Evolutionary conservation across 1,140 invertebrate species (phyloP).

Genomic region (Apis cerana): DNA sequence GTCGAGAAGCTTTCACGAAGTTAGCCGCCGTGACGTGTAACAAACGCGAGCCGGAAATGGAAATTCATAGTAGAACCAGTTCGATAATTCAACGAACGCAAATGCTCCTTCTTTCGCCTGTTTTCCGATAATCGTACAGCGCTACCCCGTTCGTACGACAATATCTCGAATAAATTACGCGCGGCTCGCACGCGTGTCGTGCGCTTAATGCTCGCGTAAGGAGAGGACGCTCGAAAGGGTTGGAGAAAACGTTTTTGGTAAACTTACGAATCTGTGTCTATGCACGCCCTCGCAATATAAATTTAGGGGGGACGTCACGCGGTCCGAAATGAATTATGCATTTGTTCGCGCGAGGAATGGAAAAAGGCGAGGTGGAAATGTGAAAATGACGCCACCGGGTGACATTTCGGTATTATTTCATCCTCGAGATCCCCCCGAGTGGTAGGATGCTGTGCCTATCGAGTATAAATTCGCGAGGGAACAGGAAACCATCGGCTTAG

Average conservation of each 20-base stretch:
- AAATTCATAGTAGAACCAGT: conserved; percentile 9
- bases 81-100: neutral
- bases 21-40: neutral
- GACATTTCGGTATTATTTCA: neutral
- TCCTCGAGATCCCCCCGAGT: neutral
- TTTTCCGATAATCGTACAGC: conserved; percentile 10
- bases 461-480: no score
- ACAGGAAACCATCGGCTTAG: no score
- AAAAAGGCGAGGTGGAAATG: neutral
- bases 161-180: conserved; percentile 16
- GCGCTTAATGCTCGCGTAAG: neutral
- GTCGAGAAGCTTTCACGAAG: neutral
- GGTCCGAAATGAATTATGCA: conserved; percentile 46
- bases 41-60: conserved; percentile 2
- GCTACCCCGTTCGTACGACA: neutral
- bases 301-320: conserved; percentile 32
- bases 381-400: neutral
- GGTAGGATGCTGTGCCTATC: no score
- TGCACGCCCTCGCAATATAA: conserved; percentile 12
- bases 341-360: neutral
- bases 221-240: no score
- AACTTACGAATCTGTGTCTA: no score
- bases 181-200: conserved; percentile 12
- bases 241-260: no score
- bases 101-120: conserved; percentile 8